Evolutionary conservation across 2,888 invertebrate genomes (phyloP).

Genomic region (Nymphalis c-album): DNA sequence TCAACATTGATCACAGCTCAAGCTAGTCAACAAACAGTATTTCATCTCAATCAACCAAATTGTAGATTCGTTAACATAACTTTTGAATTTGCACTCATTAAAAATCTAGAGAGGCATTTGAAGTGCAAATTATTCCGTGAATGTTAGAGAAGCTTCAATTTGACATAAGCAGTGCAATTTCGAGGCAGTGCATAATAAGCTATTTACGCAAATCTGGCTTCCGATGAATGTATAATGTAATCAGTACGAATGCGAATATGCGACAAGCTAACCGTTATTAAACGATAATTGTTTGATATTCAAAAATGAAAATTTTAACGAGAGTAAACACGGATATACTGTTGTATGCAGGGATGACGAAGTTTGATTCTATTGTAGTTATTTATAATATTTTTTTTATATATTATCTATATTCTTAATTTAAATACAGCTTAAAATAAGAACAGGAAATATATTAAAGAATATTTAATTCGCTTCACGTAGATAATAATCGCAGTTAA

Average conservation of each 20-base stretch:
- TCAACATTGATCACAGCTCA: too few relatives aligned
- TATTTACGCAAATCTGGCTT: slow-evolving; percentile 59
- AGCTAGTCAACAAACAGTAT: too few relatives aligned
- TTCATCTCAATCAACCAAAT: background rate
- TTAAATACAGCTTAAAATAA: too few relatives aligned
- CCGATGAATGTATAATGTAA: slow-evolving; percentile 76
- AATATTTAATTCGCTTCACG: too few relatives aligned
- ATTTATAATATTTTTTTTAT: too few relatives aligned
- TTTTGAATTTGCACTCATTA: background rate
- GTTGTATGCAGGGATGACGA: background rate
- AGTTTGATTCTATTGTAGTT: background rate
- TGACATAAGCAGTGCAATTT: slow-evolving; percentile 45
- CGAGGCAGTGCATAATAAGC: slow-evolving; percentile 44
- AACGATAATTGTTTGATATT: slow-evolving; percentile 17
- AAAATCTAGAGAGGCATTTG: slow-evolving; percentile 16
- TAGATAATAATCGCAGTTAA: too few relatives aligned
- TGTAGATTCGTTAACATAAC: background rate
- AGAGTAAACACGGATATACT: background rate
- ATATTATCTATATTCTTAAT: too few relatives aligned
- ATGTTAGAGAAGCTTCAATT: slow-evolving; percentile 23
- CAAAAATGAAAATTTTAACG: slow-evolving; percentile 4
- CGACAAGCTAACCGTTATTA: slow-evolving; percentile 30
- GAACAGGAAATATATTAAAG: too few relatives aligned
- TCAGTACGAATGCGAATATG: slow-evolving; percentile 54
- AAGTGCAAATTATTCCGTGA: slow-evolving; percentile 18